A percentile compares a stretch with the other conserved stretches of the same genome.
Conservation (phyloP, 2,888 invertebrate genomes). For the Drosophila meridiana region DNA sequence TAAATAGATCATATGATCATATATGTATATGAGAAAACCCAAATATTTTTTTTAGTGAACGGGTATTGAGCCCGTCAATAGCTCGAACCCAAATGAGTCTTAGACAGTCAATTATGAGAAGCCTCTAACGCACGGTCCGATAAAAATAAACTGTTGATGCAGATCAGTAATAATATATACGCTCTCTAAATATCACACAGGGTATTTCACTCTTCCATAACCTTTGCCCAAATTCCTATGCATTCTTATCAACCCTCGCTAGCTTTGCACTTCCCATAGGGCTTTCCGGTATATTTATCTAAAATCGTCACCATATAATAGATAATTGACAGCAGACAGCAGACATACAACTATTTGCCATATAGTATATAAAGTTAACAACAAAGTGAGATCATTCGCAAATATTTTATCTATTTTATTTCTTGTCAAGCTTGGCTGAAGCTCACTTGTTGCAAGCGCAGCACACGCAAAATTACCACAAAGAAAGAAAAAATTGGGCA, state of each 20-base stretch:
- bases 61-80: neutral
- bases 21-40: no score
- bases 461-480: neutral
- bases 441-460: constrained; percentile 54
- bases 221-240: neutral
- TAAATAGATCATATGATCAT: no score
- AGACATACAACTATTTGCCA: constrained; percentile 1
- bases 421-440: constrained; percentile 3
- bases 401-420: neutral
- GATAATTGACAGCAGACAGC: neutral
- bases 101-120: no score
- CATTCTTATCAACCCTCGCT: neutral
- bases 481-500: neutral
- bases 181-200: neutral
- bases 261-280: neutral
- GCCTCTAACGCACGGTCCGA: neutral
- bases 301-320: constrained; percentile 2
- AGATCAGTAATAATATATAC: neutral
- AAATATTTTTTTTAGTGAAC: neutral
- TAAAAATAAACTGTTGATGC: neutral
- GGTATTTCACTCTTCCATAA: neutral
- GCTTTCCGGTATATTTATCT: constrained; percentile 14
- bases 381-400: constrained; percentile 22
- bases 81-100: no score
- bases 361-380: neutral